Evolutionary conservation across 2,797 vertebrate genomes (phyloP).

Genomic region (Rhinoraja longicauda): DNA sequence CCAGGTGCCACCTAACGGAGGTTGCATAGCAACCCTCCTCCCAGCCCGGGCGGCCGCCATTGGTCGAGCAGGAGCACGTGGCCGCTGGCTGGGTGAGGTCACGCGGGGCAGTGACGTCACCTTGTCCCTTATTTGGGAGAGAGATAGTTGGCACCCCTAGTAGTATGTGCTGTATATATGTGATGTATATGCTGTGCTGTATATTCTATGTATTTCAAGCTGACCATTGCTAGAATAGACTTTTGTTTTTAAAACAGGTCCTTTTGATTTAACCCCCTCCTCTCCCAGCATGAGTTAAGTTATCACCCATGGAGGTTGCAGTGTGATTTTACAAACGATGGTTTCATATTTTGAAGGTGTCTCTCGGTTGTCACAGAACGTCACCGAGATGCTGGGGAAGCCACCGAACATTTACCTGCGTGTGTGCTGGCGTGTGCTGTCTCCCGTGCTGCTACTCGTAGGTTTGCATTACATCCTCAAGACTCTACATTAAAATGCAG

Average conservation of each 20-base stretch:
- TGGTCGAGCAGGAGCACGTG: too few relatives aligned
- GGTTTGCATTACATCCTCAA: conserved; percentile 36
- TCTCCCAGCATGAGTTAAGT: too few relatives aligned
- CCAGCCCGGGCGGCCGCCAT: too few relatives aligned
- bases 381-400: conserved; percentile 61
- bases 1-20: too few relatives aligned
- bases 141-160: too few relatives aligned
- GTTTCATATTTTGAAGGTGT: conserved; percentile 50
- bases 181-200: too few relatives aligned
- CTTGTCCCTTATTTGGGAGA: too few relatives aligned
- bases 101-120: too few relatives aligned
- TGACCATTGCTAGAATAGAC: not conserved
- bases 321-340: not conserved
- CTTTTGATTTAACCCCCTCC: not conserved
- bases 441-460: conserved; percentile 58
- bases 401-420: conserved; percentile 57
- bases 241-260: not conserved
- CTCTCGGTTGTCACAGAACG: conserved; percentile 56
- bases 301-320: not conserved
- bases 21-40: too few relatives aligned
- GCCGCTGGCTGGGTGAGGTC: too few relatives aligned
- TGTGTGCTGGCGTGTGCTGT: conserved; percentile 58
- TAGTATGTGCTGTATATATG: too few relatives aligned
- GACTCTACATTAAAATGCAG: not conserved
- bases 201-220: not conserved